Percentiles rank a stretch among this genome's conserved stretches.
These are phyloP conservation scores for Hydractinia echinata DNA, from an alignment of 30 jellyfish, hydroid and myxozoan genomes.

Conservation along the genomic window DNA sequence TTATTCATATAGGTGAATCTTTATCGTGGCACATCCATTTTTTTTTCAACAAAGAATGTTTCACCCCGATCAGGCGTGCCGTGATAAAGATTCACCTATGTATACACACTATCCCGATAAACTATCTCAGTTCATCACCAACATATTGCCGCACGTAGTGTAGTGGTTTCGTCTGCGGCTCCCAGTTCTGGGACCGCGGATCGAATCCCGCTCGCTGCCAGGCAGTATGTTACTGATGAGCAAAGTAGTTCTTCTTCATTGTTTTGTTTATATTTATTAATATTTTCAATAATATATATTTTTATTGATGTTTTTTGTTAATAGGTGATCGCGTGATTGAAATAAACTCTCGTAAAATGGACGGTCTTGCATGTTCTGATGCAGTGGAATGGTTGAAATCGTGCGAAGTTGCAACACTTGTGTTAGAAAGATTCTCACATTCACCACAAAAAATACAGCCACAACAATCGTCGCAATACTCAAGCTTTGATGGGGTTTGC, in stretches of 20 bases:
- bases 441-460: constrained; percentile 41
- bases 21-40: too few species aligned
- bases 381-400: constrained; percentile 86
- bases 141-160: too few species aligned
- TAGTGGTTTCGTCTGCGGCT: too few species aligned
- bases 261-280: neutral
- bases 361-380: constrained; percentile 51
- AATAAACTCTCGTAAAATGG: constrained; percentile 88
- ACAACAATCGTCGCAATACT: constrained; percentile 50
- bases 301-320: neutral
- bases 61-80: too few species aligned
- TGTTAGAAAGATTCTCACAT: constrained; percentile 59
- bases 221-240: neutral
- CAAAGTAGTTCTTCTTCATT: neutral
- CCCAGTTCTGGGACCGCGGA: too few species aligned
- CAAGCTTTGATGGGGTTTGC: constrained; percentile 88
- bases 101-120: too few species aligned
- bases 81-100: too few species aligned
- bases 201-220: too few species aligned
- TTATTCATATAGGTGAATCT: too few species aligned
- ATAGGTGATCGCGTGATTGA: constrained; percentile 87
- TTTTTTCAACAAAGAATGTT: too few species aligned
- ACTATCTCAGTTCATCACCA: too few species aligned
- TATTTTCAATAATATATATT: neutral
- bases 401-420: constrained; percentile 69